Evolutionary conservation across 2,888 invertebrate species (phyloP).

Genomic region (Apoda limacodes): DNA sequence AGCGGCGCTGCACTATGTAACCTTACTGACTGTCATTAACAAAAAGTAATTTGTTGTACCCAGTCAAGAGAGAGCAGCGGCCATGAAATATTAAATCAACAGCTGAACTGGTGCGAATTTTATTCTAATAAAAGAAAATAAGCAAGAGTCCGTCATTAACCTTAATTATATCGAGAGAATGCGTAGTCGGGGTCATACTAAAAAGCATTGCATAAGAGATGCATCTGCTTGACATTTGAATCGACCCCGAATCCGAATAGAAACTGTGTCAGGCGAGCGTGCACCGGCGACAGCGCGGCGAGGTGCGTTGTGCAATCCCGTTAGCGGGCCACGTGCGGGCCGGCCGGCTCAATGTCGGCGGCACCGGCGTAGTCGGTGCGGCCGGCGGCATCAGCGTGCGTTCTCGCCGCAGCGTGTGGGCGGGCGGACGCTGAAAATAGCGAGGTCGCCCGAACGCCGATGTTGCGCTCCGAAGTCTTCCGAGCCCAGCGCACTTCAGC

Average conservation of each 20-base stretch:
- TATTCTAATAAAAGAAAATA: too few relatives aligned
- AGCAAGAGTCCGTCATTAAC: too few relatives aligned
- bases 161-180: too few relatives aligned
- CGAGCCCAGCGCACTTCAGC: too few relatives aligned
- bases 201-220: conserved; percentile 62
- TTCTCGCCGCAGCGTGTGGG: conserved; percentile 28
- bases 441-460: conserved; percentile 38
- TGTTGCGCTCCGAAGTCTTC: conserved; percentile 17
- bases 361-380: conserved; percentile 1
- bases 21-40: too few relatives aligned
- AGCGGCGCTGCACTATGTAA: too few relatives aligned
- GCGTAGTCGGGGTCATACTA: neutral
- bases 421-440: conserved; percentile 40
- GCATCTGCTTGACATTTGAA: conserved; percentile 69
- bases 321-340: conserved; percentile 58
- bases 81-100: too few relatives aligned
- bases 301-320: conserved; percentile 66
- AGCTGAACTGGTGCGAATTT: too few relatives aligned
- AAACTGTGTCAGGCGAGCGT: conserved; percentile 62
- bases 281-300: conserved; percentile 25
- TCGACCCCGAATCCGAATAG: conserved; percentile 70
- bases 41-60: too few relatives aligned
- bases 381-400: conserved; percentile 62
- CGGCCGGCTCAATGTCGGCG: conserved; percentile 50
- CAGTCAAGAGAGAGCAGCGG: too few relatives aligned